Conservation (phyloP, 1,140 invertebrate genomes). For the Pseudomyrmex concolor region DNA sequence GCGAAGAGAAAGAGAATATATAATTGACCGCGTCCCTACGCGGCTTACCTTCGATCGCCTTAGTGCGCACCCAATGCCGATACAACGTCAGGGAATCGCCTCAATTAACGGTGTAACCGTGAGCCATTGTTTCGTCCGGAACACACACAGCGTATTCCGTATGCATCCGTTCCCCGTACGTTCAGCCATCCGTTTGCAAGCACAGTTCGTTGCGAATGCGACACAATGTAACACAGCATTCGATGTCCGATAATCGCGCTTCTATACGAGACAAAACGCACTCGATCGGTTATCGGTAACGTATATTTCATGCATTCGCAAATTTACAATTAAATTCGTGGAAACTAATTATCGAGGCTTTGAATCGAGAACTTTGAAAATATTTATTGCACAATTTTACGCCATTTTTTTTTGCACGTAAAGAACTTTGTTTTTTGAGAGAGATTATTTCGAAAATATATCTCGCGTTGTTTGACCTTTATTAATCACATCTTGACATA, state of each 20-base stretch:
- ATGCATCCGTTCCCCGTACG: constrained; percentile 1
- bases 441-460: no score
- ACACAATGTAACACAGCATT: constrained; percentile 36
- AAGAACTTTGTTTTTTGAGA: no score
- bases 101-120: constrained; percentile 64
- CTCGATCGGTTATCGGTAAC: constrained; percentile 39
- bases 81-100: constrained; percentile 60
- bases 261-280: constrained; percentile 28
- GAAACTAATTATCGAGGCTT: background rate
- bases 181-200: background rate
- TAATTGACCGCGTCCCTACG: background rate
- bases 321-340: constrained; percentile 8
- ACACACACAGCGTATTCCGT: constrained; percentile 15
- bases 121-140: constrained; percentile 61
- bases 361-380: background rate
- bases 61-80: background rate
- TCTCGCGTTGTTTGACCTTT: no score
- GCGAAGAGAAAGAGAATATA: background rate
- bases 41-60: constrained; percentile 31
- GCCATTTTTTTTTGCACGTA: no score
- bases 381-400: no score
- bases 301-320: background rate
- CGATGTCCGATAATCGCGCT: constrained; percentile 53
- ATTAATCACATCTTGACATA: no score
- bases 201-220: constrained; percentile 31